Evolutionary conservation across 2,888 invertebrate species (phyloP).

Genomic region (Synergus laeviventris): DNA sequence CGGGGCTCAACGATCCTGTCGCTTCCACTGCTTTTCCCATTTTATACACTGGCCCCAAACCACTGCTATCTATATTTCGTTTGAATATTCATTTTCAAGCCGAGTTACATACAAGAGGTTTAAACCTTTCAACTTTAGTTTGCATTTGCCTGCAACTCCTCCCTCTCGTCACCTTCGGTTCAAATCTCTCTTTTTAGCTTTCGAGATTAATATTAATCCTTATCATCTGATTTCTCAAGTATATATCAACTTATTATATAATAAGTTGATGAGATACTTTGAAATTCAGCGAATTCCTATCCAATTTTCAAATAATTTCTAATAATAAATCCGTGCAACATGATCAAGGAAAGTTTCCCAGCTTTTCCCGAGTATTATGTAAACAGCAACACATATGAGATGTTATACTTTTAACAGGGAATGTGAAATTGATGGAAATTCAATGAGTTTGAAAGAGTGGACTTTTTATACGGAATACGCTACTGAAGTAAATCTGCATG

Average conservation of each 20-base stretch:
- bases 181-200: not conserved
- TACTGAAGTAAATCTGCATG: constrained; percentile 24
- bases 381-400: not conserved
- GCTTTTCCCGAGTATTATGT: not conserved
- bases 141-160: constrained; percentile 44
- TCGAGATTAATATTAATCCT: not conserved
- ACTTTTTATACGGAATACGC: constrained; percentile 5
- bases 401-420: not conserved
- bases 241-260: not conserved
- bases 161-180: not conserved
- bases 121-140: too few species aligned
- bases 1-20: constrained; percentile 52
- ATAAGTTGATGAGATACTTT: too few species aligned
- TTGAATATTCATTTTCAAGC: constrained; percentile 64
- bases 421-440: constrained; percentile 22
- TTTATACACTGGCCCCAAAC: constrained; percentile 44
- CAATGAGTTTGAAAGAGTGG: constrained; percentile 33
- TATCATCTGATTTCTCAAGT: too few species aligned
- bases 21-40: constrained; percentile 42
- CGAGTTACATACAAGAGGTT: constrained; percentile 58
- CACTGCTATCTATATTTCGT: constrained; percentile 49
- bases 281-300: too few species aligned
- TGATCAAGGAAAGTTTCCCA: not conserved
- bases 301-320: too few species aligned
- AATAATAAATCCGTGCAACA: not conserved